Conservation (phyloP, 2,888 invertebrate species). For the Euspilapteryx auroguttella region DNA sequence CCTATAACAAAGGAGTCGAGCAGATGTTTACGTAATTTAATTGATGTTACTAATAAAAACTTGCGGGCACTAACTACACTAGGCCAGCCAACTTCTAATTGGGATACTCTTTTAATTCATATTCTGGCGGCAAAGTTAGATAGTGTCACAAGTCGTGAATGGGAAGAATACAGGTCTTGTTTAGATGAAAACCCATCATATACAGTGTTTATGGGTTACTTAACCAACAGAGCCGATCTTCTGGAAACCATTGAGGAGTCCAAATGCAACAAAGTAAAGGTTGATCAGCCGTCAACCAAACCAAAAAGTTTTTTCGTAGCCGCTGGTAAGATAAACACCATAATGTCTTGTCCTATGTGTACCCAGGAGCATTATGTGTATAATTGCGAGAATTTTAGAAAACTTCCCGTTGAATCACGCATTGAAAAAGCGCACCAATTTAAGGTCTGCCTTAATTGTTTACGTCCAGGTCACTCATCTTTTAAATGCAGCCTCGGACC, state of each 20-base stretch:
- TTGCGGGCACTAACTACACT: slow-evolving; percentile 6
- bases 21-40: no score
- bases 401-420: slow-evolving; percentile 6
- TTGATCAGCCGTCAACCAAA: background rate
- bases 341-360: slow-evolving; percentile 6
- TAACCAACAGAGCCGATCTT: slow-evolving; percentile 5
- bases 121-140: slow-evolving; percentile 7
- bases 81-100: slow-evolving; percentile 5
- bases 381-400: slow-evolving; percentile 7
- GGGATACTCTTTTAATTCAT: slow-evolving; percentile 7
- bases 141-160: slow-evolving; percentile 2
- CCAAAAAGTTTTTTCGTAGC: no score
- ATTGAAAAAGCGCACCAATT: slow-evolving; percentile 7
- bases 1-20: slow-evolving; percentile 5
- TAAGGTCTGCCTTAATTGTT: slow-evolving; percentile 9
- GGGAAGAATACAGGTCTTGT: no score
- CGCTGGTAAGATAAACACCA: no score
- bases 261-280: slow-evolving; percentile 8
- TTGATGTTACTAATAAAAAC: slow-evolving; percentile 10
- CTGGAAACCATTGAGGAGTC: slow-evolving; percentile 7
- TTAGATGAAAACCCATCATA: no score
- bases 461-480: slow-evolving; percentile 4
- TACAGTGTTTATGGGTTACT: no score
- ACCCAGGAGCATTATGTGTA: slow-evolving; percentile 6
- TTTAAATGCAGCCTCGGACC: slow-evolving; percentile 7